phyloP scores from a whole-genome alignment of 2,888 invertebrate species.

The Hyposoter didymator region DNA sequence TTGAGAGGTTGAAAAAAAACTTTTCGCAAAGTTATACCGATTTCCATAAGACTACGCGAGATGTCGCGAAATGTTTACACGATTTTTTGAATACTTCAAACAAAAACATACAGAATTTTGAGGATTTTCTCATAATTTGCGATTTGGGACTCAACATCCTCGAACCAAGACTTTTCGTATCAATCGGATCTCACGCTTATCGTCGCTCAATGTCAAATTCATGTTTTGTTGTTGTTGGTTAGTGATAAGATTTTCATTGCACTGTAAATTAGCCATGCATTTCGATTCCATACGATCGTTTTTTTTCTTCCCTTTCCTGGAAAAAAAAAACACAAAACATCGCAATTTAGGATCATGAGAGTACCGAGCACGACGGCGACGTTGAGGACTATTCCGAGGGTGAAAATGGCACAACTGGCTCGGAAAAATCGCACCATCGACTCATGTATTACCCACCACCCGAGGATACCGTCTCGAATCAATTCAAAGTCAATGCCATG shows the following conservation, averaged over 20 bases:
- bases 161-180: conserved; percentile 44
- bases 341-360: conserved; percentile 85
- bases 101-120: too few relatives aligned
- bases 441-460: conserved; percentile 91
- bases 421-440: conserved; percentile 87
- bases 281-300: conserved; percentile 62
- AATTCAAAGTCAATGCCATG: conserved; percentile 95
- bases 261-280: conserved; percentile 65
- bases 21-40: too few relatives aligned
- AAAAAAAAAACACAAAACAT: conserved; percentile 21
- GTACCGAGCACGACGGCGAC: conserved; percentile 94
- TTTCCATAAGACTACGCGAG: too few relatives aligned
- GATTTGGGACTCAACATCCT: neutral
- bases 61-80: too few relatives aligned
- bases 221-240: conserved; percentile 35
- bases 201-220: conserved; percentile 53
- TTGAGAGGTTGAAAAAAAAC: too few relatives aligned
- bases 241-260: conserved; percentile 42
- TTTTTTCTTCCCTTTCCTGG: conserved; percentile 9
- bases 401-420: conserved; percentile 87
- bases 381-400: conserved; percentile 95
- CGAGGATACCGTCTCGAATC: conserved; percentile 87
- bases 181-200: conserved; percentile 55
- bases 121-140: too few relatives aligned
- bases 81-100: too few relatives aligned